Percentiles rank a stretch among this genome's conserved stretches.
phyloP scores from a whole-genome alignment of 2,888 invertebrate genomes.

The Halocaridina rubra region DNA sequence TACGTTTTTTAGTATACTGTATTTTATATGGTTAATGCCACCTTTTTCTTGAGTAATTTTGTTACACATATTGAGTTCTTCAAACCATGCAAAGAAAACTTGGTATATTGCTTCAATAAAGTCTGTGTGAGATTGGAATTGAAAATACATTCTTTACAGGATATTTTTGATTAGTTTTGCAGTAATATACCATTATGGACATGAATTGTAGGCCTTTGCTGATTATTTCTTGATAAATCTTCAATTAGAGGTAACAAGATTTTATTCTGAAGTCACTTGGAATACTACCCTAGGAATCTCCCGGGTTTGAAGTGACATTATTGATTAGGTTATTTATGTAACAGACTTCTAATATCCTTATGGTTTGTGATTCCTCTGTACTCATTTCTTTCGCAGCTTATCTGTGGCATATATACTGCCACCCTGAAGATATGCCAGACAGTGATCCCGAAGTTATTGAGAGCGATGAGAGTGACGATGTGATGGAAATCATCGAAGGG shows the following conservation, averaged over 20 bases:
- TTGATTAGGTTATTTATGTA: background rate
- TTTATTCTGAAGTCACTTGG: background rate
- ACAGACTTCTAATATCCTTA: background rate
- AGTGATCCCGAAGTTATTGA: conserved; percentile 2
- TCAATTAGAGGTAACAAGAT: background rate
- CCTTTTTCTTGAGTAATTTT: background rate
- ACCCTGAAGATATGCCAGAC: background rate
- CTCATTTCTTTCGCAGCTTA: conserved; percentile 18
- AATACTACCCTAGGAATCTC: background rate
- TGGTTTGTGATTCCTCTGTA: background rate
- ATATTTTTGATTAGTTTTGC: background rate
- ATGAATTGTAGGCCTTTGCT: too few species aligned
- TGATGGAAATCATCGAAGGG: conserved; percentile 24
- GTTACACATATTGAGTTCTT: background rate
- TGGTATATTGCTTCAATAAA: background rate
- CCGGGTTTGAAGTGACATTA: too few species aligned
- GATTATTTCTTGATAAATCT: background rate
- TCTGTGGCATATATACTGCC: conserved; percentile 20
- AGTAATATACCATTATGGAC: too few species aligned
- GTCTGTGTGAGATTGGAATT: background rate
- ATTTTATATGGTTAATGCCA: background rate
- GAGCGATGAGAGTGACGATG: conserved; percentile 41
- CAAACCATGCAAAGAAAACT: background rate
- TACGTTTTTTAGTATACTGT: background rate
- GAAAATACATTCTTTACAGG: background rate